These are phyloP conservation scores for Limenitis camilla DNA, from an alignment of 2,888 invertebrate genomes.

Conservation along the genomic window DNA sequence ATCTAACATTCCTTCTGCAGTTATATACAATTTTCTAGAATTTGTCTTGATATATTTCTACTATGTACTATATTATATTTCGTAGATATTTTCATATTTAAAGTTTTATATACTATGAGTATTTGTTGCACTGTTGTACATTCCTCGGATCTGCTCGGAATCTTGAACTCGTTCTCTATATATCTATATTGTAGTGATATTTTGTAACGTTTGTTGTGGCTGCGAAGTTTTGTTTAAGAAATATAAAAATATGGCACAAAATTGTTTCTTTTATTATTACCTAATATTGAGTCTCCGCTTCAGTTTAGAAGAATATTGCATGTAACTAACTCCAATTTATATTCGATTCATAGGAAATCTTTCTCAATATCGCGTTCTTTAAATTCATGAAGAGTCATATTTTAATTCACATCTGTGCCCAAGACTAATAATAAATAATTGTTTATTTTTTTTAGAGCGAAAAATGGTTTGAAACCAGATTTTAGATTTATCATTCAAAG, in stretches of 20 bases:
- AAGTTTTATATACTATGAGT: background rate
- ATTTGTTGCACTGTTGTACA: constrained; percentile 28
- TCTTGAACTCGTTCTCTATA: constrained; percentile 9
- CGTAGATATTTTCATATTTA: background rate
- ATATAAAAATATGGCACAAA: constrained; percentile 62
- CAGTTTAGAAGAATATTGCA: background rate
- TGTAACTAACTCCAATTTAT: no score
- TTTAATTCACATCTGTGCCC: no score
- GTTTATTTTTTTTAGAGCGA: no score
- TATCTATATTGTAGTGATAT: constrained; percentile 6
- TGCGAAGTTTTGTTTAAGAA: constrained; percentile 55
- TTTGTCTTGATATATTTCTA: background rate
- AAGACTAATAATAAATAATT: no score
- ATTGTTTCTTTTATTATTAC: constrained; percentile 22
- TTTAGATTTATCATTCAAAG: no score
- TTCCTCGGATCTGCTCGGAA: constrained; percentile 36
- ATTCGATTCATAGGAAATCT: no score
- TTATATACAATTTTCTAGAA: background rate
- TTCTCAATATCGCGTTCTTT: no score
- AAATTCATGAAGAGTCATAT: no score
- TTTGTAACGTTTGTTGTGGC: constrained; percentile 35
- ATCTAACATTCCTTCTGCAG: background rate
- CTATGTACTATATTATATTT: background rate
- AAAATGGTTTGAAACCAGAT: no score
- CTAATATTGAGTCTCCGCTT: background rate